Conservation (phyloP, 1,140 invertebrate species). For the Pseudoatta argentina region DNA sequence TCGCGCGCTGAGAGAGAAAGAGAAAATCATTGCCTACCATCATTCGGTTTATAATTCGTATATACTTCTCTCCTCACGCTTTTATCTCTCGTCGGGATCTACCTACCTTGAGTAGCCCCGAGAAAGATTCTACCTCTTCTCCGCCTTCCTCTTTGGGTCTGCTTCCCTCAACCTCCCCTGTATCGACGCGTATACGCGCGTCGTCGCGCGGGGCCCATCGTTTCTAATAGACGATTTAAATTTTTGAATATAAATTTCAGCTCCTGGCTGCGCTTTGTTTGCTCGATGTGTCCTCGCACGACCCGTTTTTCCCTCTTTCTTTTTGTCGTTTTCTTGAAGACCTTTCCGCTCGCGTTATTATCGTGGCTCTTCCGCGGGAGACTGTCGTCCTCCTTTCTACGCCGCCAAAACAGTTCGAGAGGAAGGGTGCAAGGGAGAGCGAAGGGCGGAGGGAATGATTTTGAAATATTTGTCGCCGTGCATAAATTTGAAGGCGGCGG, state of each 20-base stretch:
- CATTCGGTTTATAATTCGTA: conserved; percentile 82
- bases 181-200: conserved; percentile 73
- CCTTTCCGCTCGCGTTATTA: conserved; percentile 67
- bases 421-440: conserved; percentile 15
- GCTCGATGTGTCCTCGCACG: conserved; percentile 55
- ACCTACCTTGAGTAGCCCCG: conserved; percentile 76
- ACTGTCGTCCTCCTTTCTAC: conserved; percentile 62
- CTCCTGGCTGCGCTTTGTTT: conserved; percentile 70
- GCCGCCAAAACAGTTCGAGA: not conserved
- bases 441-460: conserved; percentile 76
- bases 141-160: conserved; percentile 45
- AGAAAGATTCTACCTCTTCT: conserved; percentile 60
- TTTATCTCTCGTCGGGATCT: conserved; percentile 77
- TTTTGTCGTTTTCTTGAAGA: conserved; percentile 66
- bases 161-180: conserved; percentile 55
- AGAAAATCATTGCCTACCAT: conserved; percentile 75
- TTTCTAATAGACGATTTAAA: conserved; percentile 85
- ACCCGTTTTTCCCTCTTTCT: conserved; percentile 64
- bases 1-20: conserved; percentile 36
- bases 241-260: conserved; percentile 84
- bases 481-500: conserved; percentile 84
- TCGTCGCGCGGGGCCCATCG: conserved; percentile 76
- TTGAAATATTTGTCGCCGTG: conserved; percentile 86
- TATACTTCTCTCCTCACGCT: conserved; percentile 68
- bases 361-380: conserved; percentile 62